Evolutionary conservation across 2,888 invertebrate genomes (phyloP).

Genomic region (Tiphia femorata): DNA sequence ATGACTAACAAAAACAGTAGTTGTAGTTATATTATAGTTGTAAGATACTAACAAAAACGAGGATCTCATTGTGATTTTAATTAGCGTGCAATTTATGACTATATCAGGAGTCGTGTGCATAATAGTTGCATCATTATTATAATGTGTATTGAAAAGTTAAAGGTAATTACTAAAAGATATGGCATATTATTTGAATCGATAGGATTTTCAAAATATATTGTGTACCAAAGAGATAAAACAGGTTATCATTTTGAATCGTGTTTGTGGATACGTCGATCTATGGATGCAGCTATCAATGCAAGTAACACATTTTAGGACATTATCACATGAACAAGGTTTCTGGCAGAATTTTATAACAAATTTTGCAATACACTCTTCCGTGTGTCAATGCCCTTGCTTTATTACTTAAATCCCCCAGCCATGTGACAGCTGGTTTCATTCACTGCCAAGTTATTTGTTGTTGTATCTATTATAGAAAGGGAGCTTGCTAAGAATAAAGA

Average conservation of each 20-base stretch:
- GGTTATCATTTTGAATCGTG: background rate
- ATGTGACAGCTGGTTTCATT: slow-evolving; percentile 48
- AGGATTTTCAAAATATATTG: too few relatives aligned
- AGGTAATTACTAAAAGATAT: too few relatives aligned
- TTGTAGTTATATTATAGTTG: slow-evolving; percentile 47
- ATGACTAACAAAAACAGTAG: slow-evolving; percentile 41
- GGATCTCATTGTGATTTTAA: slow-evolving; percentile 61
- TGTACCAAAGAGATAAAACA: background rate
- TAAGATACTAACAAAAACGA: slow-evolving; percentile 49
- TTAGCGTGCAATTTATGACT: slow-evolving; percentile 44
- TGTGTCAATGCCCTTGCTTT: slow-evolving; percentile 31
- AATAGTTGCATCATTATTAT: slow-evolving; percentile 36
- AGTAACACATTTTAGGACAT: slow-evolving; percentile 28
- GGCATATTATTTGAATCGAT: too few relatives aligned
- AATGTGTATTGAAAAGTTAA: too few relatives aligned
- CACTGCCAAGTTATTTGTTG: slow-evolving; percentile 59
- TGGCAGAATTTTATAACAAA: slow-evolving; percentile 8
- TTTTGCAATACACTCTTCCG: slow-evolving; percentile 27
- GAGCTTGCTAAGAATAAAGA: slow-evolving; percentile 34
- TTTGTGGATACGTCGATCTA: background rate
- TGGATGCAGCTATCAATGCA: slow-evolving; percentile 34
- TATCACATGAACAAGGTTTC: slow-evolving; percentile 9
- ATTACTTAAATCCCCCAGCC: slow-evolving; percentile 41
- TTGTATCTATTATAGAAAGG: slow-evolving; percentile 43
- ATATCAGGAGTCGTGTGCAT: slow-evolving; percentile 34